Evolutionary conservation across 1,140 invertebrate genomes (phyloP).

Genomic region (Batillaria attramentaria): DNA sequence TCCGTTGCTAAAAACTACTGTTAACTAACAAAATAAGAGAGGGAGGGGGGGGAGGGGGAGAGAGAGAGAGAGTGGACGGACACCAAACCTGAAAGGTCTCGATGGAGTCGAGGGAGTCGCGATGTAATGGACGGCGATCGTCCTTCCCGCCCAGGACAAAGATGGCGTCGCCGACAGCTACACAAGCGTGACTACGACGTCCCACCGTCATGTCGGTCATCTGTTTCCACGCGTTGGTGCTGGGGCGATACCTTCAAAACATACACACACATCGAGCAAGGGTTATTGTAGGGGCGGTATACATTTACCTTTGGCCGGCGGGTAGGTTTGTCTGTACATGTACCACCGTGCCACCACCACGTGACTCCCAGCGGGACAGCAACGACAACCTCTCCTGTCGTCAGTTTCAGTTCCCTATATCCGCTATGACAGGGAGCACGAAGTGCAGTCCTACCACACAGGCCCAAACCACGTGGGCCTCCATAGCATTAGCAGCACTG

Average conservation of each 20-base stretch:
- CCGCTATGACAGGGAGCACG: too few species aligned
- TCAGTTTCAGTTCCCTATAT: too few species aligned
- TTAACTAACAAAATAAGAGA: not conserved
- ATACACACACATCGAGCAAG: too few species aligned
- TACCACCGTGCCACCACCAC: too few species aligned
- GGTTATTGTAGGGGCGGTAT: too few species aligned
- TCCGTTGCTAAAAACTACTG: not conserved
- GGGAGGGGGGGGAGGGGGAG: not conserved
- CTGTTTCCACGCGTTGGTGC: slow-evolving; percentile 3
- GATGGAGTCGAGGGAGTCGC: not conserved
- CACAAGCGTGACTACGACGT: slow-evolving; percentile 18
- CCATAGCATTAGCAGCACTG: too few species aligned
- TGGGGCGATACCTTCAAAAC: slow-evolving; percentile 10
- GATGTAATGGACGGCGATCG: not conserved
- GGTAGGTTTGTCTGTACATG: too few species aligned
- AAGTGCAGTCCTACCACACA: too few species aligned
- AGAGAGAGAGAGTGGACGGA: not conserved
- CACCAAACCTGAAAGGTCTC: not conserved
- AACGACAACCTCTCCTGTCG: too few species aligned
- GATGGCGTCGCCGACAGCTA: not conserved
- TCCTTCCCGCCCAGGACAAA: slow-evolving; percentile 29
- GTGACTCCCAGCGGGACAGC: too few species aligned
- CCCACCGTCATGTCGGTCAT: not conserved
- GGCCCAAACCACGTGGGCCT: too few species aligned
- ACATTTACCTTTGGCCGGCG: too few species aligned